A percentile compares a stretch with the other conserved stretches of the same genome.
Conservation (phyloP, 2,888 invertebrate species). For the Amphipyra berbera region DNA sequence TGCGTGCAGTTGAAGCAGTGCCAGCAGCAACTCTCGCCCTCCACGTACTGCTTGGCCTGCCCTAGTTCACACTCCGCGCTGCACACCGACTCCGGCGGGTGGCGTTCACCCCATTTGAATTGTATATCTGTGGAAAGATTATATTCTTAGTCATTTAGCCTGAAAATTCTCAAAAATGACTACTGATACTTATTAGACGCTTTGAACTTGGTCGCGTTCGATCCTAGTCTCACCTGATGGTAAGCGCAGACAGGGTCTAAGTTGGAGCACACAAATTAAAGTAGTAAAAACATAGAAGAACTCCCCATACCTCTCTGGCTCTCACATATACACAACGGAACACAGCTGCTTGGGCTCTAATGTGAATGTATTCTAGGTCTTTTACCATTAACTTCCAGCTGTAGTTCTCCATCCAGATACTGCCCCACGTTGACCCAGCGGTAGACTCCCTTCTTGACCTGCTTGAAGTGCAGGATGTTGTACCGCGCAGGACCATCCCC, state of each 20-base stretch:
- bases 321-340: no score
- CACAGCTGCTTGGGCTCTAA: no score
- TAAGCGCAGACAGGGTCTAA: no score
- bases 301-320: no score
- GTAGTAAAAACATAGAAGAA: no score
- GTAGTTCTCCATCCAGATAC: conserved; percentile 94
- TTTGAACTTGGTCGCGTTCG: no score
- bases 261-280: no score
- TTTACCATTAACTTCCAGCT: conserved; percentile 94
- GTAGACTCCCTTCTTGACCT: conserved; percentile 92
- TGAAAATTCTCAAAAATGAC: no score
- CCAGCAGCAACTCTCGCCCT: conserved; percentile 98
- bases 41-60: conserved; percentile 97
- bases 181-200: no score
- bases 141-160: not conserved
- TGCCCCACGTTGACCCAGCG: conserved; percentile 97
- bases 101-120: conserved; percentile 94
- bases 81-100: conserved; percentile 97
- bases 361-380: no score
- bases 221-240: no score
- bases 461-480: conserved; percentile 98
- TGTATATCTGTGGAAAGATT: conserved; percentile 91
- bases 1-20: conserved; percentile 93
- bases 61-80: conserved; percentile 96
- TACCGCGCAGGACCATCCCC: conserved; percentile 98